Evolutionary conservation across 2,888 invertebrate species (phyloP), one percentile per base, ranked within the genome.

Genomic region (Diploptera punctata): DNA sequence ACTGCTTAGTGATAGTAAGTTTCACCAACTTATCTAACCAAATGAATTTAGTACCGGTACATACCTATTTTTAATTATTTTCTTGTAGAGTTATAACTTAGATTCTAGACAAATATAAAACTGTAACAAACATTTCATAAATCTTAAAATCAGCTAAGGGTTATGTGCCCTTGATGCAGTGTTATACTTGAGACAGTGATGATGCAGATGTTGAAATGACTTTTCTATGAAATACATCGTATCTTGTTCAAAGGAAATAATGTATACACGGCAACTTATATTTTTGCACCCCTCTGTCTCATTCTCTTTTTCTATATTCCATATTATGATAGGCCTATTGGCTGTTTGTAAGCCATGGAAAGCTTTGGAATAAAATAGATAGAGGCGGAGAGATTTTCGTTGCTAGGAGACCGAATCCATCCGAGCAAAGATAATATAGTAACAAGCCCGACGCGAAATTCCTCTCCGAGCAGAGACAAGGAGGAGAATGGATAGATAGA

Each of bases 301-400:
- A 38, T 5, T 13, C 49, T 19, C 3, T 4, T 5, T 49, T 49
- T 18, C 57, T 60, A 31, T 60, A 61, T 19, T 13, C 38, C 26
- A 65, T 65, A 65, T 65, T 65, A 65, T 26, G 47, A 65, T 65
- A 65, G 65, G 65, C 65, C 65, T 65, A 65, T 65, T 65, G 65
- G 65, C 65, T 65, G 65, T 65, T 65, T 47, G 65, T 65, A 65
- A 65, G 65, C 65, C 65, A 47, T 65, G 65, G n/a, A n/a, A n/a
- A 65, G 65, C 65, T 47, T 65, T 47, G 47, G 44, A 26, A 65
- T 47, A 44, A 65, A 47, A 65, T 29, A 65, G 65, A 65, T 44
- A 65, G 65, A 65, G 65, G 65, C 65, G 65, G 65, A 65, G 65
- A 65, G 44, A 21, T n/a, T n/a, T 65, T n/a, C 18, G 65, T 65